Conservation (phyloP, 2,888 invertebrate genomes). For the Drepanosiphum platanoidis region DNA sequence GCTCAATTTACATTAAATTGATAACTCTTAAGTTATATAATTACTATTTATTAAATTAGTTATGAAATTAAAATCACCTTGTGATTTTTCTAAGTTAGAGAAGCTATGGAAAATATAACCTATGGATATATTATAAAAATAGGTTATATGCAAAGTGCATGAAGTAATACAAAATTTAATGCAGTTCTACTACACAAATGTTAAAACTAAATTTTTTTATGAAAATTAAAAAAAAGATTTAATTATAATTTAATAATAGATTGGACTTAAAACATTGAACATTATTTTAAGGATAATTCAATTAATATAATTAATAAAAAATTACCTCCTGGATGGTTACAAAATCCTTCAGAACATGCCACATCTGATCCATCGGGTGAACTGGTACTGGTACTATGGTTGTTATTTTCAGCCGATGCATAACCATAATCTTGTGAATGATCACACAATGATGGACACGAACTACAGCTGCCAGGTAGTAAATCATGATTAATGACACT, state of each 20-base stretch:
- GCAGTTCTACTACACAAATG: too few species aligned
- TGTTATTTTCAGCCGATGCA: slow-evolving; percentile 63
- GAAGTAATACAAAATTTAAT: too few species aligned
- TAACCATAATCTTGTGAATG: slow-evolving; percentile 63
- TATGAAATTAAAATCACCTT: too few species aligned
- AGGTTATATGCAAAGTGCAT: too few species aligned
- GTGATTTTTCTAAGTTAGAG: too few species aligned
- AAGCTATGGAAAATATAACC: too few species aligned
- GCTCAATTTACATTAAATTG: too few species aligned
- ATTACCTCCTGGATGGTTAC: slow-evolving; percentile 75
- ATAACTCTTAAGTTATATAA: too few species aligned
- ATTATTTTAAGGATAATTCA: neutral
- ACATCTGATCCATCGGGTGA: slow-evolving; percentile 91
- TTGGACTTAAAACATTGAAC: neutral
- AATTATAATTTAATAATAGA: neutral
- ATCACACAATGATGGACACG: slow-evolving; percentile 59
- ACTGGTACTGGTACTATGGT: slow-evolving; percentile 70
- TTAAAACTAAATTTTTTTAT: too few species aligned
- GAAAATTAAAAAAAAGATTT: neutral
- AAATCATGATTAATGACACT: slow-evolving; percentile 48
- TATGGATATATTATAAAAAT: too few species aligned
- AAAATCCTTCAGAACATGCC: slow-evolving; percentile 88
- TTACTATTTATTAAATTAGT: too few species aligned
- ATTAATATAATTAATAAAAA: slow-evolving; percentile 63
- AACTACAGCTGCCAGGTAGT: slow-evolving; percentile 49